Base-by-base conservation (phyloP, 2,797 vertebrate genomes). In the Merluccius polli region DNA sequence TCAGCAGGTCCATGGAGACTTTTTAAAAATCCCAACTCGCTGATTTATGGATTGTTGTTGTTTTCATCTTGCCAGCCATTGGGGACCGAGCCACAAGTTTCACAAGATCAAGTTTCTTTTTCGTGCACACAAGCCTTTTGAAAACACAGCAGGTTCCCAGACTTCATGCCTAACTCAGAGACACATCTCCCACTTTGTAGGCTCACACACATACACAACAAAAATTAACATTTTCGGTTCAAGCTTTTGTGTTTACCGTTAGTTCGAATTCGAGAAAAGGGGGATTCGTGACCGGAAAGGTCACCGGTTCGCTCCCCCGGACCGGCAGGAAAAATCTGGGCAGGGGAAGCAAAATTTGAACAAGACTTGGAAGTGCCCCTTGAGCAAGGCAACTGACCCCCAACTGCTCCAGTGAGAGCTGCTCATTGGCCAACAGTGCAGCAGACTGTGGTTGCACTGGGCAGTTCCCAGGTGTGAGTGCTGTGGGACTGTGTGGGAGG, bases 11-110 rank as follows among this genome's bases (percentile, higher is more conserved):
- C 16, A 48, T 1, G 21, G n/a, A 21, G 38, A 41, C 73, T 27
- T 77, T 75, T 77, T 80, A 83, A 75, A 74, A 81, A 72, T 9
- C 13, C 30, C 21, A 32, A 69, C 29, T 18, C 67, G 38, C 52
- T 73, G 80, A 88, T 86, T 86, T 84, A 87, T 69, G 38, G 38
- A 9, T 13, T 70, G 68, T 73, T 81, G 10, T 35, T 79, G 72
- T 82, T 82, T 89, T 72, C 80, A 65, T 78, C 71, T 77, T 24
- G 31, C 36, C 38, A 27, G 33, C 44, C 71, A 74, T 30, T n/a
- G 68, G 71, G 48, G 29, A 83, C 78, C 76, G 44, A 21, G 75
- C 4, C 48, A 78, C 48, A 81, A 77, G 79, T 86, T 87, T 3
- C 48, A 78, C 48, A 81, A 77, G 79, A 87, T 87, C 79, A 80